Evolutionary conservation across 2,113 vertebrate species (phyloP).

Genomic region (Gadus chalcogrammus): DNA sequence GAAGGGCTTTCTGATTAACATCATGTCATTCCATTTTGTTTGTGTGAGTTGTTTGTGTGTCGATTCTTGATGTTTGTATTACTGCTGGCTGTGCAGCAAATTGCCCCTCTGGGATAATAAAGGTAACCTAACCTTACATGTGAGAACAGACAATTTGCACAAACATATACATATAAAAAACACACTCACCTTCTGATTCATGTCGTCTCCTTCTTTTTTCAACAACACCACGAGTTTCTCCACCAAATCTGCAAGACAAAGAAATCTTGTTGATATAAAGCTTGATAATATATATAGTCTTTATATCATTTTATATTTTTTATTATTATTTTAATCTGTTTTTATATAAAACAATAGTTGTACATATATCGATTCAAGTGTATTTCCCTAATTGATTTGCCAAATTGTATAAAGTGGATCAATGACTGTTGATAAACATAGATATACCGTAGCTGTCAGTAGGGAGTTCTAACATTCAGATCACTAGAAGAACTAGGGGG

Average conservation of each 20-base stretch:
- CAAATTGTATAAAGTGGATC: too few relatives aligned
- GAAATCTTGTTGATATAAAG: not conserved
- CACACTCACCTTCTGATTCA: constrained; percentile 34
- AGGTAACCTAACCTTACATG: not conserved
- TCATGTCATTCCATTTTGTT: too few relatives aligned
- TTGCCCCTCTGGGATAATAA: not conserved
- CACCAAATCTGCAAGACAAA: constrained; percentile 12
- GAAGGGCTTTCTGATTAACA: too few relatives aligned
- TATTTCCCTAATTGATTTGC: not conserved
- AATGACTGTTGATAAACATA: too few relatives aligned
- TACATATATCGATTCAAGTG: not conserved
- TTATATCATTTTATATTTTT: not conserved
- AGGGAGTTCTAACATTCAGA: too few relatives aligned
- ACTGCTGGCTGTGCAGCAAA: not conserved
- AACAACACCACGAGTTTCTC: constrained; percentile 37
- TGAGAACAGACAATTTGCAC: not conserved
- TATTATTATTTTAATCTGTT: not conserved
- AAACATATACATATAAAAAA: not conserved
- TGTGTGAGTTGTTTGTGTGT: not conserved
- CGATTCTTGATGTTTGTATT: not conserved
- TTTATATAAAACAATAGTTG: not conserved
- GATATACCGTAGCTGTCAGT: too few relatives aligned
- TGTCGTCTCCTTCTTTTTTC: constrained; percentile 34
- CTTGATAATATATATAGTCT: not conserved
- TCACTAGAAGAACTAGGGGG: too few relatives aligned